phyloP scores from a whole-genome alignment of 1,140 invertebrate genomes.

The Hylyphantes graminicola region DNA sequence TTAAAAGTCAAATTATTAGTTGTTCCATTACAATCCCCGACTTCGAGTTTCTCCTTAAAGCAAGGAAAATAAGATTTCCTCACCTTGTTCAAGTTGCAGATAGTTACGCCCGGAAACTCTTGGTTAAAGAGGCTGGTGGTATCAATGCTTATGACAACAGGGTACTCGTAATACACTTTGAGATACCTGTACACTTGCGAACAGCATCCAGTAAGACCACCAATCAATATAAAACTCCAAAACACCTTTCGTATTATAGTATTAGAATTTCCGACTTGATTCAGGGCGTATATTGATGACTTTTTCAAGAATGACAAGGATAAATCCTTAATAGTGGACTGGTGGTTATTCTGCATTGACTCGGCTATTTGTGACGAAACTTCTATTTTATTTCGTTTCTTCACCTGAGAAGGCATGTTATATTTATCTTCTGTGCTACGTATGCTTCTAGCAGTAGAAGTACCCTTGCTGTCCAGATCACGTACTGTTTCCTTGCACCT shows the following conservation, averaged over 20 bases:
- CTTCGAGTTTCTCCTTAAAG: neutral
- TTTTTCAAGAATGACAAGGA: slow-evolving; percentile 1
- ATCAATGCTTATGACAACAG: slow-evolving; percentile 22
- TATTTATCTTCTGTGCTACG: too few relatives aligned
- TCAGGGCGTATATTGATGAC: slow-evolving; percentile 22
- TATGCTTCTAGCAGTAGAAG: too few relatives aligned
- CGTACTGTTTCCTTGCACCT: too few relatives aligned
- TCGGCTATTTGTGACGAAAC: neutral
- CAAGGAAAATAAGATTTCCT: neutral
- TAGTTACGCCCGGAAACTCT: slow-evolving; percentile 24
- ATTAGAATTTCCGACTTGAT: slow-evolving; percentile 19
- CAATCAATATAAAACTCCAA: slow-evolving; percentile 16
- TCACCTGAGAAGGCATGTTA: neutral
- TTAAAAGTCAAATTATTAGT: neutral
- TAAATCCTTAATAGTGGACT: too few relatives aligned
- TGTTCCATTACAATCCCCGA: neutral
- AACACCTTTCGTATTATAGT: neutral
- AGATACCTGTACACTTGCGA: slow-evolving; percentile 12
- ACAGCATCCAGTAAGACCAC: neutral
- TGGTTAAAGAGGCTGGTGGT: neutral
- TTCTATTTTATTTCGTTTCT: neutral
- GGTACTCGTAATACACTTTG: slow-evolving; percentile 11
- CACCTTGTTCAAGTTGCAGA: slow-evolving; percentile 35
- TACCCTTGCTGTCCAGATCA: too few relatives aligned
- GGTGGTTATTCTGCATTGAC: too few relatives aligned